A percentile compares a stretch with the other conserved stretches of the same genome.
Evolutionary conservation across 2,888 invertebrate genomes (phyloP).

Genomic region (Apomyelois bistriatella): DNA sequence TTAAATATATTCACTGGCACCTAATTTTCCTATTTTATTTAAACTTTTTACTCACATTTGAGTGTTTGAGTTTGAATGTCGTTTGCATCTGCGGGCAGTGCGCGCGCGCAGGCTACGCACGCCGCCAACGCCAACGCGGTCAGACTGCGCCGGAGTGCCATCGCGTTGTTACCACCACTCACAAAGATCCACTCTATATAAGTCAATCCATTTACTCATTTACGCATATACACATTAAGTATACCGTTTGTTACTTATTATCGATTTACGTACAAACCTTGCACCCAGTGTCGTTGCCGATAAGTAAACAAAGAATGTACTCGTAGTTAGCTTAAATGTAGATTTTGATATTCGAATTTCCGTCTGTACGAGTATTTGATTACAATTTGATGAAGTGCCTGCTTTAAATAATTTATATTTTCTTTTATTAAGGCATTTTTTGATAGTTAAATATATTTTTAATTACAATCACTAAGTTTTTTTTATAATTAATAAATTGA

Average conservation of each 20-base stretch:
- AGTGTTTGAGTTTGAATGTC: conserved; percentile 20
- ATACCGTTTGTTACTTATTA: conserved; percentile 4
- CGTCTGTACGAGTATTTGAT: not conserved
- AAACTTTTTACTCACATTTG: conserved; percentile 17
- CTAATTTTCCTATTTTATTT: not conserved
- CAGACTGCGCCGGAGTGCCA: conserved; percentile 32
- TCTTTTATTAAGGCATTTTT: no score
- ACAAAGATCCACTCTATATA: conserved; percentile 35
- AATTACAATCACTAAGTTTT: no score
- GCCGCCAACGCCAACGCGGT: conserved; percentile 37
- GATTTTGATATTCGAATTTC: not conserved
- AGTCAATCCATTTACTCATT: conserved; percentile 24
- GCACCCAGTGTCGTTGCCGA: conserved; percentile 2
- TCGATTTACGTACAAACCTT: conserved; percentile 8
- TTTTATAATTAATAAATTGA: no score
- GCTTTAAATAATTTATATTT: no score
- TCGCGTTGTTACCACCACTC: conserved; percentile 29
- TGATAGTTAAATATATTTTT: no score
- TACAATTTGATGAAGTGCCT: no score
- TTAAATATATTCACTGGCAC: not conserved
- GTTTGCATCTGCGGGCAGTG: conserved; percentile 32
- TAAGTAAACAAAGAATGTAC: conserved; percentile 2
- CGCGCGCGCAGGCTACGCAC: conserved; percentile 31
- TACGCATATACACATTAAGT: conserved; percentile 5
- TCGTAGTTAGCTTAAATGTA: not conserved